Evolutionary conservation across 2,797 vertebrate genomes (phyloP), one percentile per base, ranked within the genome.

Genomic region (Hirundo rustica): DNA sequence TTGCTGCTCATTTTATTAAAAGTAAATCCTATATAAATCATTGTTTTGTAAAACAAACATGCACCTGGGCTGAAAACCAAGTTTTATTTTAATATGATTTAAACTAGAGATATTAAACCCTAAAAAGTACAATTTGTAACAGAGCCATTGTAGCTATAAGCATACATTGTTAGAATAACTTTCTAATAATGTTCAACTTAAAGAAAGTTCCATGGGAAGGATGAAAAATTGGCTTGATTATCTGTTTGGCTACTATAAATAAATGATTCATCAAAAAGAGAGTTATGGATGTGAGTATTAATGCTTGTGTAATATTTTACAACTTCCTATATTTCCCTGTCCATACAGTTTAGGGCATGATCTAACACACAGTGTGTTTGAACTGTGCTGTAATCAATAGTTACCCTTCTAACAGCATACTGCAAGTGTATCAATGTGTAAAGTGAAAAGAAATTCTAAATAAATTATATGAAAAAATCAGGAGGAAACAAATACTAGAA

Each of bases 41-140:
- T 50, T 77, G 21, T 45, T 61, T 70, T 88, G 45, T 79, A 80
- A 95, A 95, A 90, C 38, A 88, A 86, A 50, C 40, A 6, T 64
- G 44, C 50, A 82, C 88, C 58, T 94, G 67, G 80, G 32, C 55
- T 68, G 45, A 47, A 88, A 96, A 95, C 23, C 42, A 96, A 92
- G 26, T 83, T 96, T 95, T 83, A 91, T 47, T 75, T 61, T 65
- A 75, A 72, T 51, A 60, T 45, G 36, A 96, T 85, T 90, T 95
- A 68, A 74, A 96, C 17, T 16, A 66, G 47, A 89, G 60, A 85
- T 72, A 86, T 51, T 72, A 92, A 93, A 92, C 26, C 15, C 13
- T 68, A 29, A 78, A 90, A 96, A 81, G 34, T 18, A 95, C 42
- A 17, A 85, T 89, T 93, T 95, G 9, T 51, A 74, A 89, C 45